These are phyloP conservation scores for Limulus polyphemus DNA, from an alignment of 2,888 invertebrate species.

Conservation along the genomic window DNA sequence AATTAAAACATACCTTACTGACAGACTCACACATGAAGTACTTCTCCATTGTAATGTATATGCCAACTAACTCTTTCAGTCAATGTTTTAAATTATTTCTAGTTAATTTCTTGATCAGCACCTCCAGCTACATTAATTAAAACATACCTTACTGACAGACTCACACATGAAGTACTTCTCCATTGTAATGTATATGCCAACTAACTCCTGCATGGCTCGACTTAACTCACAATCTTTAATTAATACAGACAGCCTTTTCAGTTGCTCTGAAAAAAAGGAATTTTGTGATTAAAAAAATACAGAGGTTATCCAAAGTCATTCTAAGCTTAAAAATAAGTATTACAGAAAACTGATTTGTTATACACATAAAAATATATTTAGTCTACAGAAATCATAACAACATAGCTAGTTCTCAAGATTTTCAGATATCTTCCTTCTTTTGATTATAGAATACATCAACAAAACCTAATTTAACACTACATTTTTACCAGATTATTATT, in stretches of 20 bases:
- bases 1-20: conserved; percentile 52
- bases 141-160: conserved; percentile 69
- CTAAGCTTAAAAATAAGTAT: too few species aligned
- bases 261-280: conserved; percentile 13
- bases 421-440: too few species aligned
- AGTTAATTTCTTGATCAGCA: too few species aligned
- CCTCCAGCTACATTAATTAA: neutral
- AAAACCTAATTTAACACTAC: too few species aligned
- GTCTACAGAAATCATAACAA: too few species aligned
- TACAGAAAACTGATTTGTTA: too few species aligned
- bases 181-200: conserved; percentile 75
- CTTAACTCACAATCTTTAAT: conserved; percentile 50
- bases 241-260: conserved; percentile 45
- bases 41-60: conserved; percentile 81
- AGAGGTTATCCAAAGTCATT: neutral
- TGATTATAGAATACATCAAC: too few species aligned
- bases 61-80: conserved; percentile 40
- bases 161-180: conserved; percentile 94
- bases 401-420: too few species aligned
- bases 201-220: conserved; percentile 42
- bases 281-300: neutral
- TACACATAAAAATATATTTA: too few species aligned
- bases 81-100: too few species aligned
- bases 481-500: too few species aligned
- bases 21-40: conserved; percentile 93